Evolutionary conservation across 2,888 invertebrate genomes (phyloP).

Genomic region (Tethea ocularis): DNA sequence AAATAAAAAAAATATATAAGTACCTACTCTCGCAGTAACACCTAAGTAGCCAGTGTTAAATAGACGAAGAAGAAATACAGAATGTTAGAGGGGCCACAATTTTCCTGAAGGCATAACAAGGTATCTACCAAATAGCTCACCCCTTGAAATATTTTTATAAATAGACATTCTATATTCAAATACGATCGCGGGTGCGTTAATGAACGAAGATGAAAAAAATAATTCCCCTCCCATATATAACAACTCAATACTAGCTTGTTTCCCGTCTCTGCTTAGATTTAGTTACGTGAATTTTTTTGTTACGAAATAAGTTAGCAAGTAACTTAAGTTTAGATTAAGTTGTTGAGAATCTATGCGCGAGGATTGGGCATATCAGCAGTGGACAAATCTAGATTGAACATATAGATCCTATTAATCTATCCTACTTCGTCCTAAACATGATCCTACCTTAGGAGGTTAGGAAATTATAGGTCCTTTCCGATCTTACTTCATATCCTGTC

Average conservation of each 20-base stretch:
- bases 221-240: constrained; percentile 28
- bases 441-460: too few relatives aligned
- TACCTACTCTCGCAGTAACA: neutral
- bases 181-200: constrained; percentile 44
- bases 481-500: too few relatives aligned
- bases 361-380: too few relatives aligned
- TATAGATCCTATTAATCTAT: too few relatives aligned
- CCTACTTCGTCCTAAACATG: too few relatives aligned
- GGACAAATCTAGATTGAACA: too few relatives aligned
- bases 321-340: too few relatives aligned
- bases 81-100: neutral
- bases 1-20: too few relatives aligned
- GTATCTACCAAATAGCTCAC: constrained; percentile 11
- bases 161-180: constrained; percentile 55
- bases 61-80: neutral
- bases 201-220: constrained; percentile 42
- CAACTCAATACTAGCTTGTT: neutral
- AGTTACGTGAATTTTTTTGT: too few relatives aligned
- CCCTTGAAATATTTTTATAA: constrained; percentile 21
- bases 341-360: too few relatives aligned
- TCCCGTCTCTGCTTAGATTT: constrained; percentile 32
- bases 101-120: neutral
- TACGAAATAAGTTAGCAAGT: too few relatives aligned
- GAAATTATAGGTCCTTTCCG: too few relatives aligned
- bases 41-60: neutral